Base-by-base conservation (phyloP, 1,140 invertebrate species). In the Bombus confusus region DNA sequence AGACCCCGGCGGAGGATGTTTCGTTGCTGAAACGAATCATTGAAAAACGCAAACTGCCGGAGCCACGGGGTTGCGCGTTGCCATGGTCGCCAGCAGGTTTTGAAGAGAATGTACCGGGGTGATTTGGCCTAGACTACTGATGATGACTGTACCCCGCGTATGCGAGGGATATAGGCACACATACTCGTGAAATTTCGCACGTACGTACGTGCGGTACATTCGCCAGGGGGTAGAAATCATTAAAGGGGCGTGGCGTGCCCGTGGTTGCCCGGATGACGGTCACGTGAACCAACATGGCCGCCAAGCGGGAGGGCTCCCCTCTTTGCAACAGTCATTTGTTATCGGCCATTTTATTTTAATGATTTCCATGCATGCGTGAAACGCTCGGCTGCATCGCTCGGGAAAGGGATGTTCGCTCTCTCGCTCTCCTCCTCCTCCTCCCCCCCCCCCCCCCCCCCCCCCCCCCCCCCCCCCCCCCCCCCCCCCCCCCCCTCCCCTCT, bases 311-410 rank as follows among this genome's bases (percentile, higher is more conserved):
- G 82, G 77, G 87, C 93, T 91, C 93, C 93, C 92, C 92, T 93
- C 92, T 94, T 94, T 94, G 91, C 93, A 94, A 94, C 94, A 95
- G 94, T 95, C 95, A 95, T 95, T 95, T 94, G 94, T 95, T 95
- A 95, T 95, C 94, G 93, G 94, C 94, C 94, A 95, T 95, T 95
- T 95, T 95, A 95, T 95, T 95, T 95, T 95, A 95, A 95, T 95
- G 94, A 95, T 95, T 95, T 95, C 92, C 94, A 95, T 95, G 95
- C 95, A 94, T 94, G 94, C 94, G 94, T 95, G 94, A 95, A 95
- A 94, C 94, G 93, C 93, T 94, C 89, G 90, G 94, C 91, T 93
- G 93, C 93, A 93, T 92, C 93, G 90, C 90, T 90, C 91, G 90
- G 90, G 91, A 92, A 93, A 93, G 92, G 91, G 91, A 93, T 93